Evolutionary conservation across 2,113 vertebrate genomes (phyloP).

Genomic region (Chroicocephalus ridibundus): DNA sequence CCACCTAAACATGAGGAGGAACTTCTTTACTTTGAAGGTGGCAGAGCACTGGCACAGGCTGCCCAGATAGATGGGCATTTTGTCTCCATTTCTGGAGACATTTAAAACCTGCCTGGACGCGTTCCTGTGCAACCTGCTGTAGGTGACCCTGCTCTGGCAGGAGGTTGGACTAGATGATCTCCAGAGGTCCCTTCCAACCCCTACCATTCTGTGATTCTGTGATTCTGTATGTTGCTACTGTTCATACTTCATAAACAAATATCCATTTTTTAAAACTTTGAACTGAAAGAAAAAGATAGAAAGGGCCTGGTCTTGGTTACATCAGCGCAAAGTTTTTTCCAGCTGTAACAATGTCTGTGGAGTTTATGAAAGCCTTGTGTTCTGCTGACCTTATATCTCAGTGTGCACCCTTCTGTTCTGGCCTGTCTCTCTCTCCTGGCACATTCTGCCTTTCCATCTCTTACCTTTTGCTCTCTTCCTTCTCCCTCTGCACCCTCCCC

Average conservation of each 20-base stretch:
- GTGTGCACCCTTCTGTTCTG: background rate
- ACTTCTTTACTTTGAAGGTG: too few species aligned
- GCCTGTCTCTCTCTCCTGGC: background rate
- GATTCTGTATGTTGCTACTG: background rate
- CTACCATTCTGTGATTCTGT: too few species aligned
- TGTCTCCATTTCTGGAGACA: too few species aligned
- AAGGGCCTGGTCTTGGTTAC: background rate
- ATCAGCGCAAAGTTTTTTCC: background rate
- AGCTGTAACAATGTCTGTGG: background rate
- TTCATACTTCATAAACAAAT: background rate
- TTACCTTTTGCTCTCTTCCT: background rate
- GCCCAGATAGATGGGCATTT: too few species aligned
- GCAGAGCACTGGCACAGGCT: too few species aligned
- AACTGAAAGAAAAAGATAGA: background rate
- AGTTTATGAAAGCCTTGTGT: background rate
- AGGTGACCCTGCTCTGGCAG: too few species aligned
- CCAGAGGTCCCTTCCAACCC: too few species aligned
- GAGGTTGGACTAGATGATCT: too few species aligned
- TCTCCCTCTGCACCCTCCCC: background rate
- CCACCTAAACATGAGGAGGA: too few species aligned
- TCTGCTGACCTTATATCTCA: background rate
- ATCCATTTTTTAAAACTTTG: fast-evolving
- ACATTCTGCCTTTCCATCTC: background rate
- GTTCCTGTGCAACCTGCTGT: too few species aligned
- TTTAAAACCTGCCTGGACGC: too few species aligned